phyloP scores from a whole-genome alignment of 2,888 invertebrate genomes.

The Rhingia campestris region DNA sequence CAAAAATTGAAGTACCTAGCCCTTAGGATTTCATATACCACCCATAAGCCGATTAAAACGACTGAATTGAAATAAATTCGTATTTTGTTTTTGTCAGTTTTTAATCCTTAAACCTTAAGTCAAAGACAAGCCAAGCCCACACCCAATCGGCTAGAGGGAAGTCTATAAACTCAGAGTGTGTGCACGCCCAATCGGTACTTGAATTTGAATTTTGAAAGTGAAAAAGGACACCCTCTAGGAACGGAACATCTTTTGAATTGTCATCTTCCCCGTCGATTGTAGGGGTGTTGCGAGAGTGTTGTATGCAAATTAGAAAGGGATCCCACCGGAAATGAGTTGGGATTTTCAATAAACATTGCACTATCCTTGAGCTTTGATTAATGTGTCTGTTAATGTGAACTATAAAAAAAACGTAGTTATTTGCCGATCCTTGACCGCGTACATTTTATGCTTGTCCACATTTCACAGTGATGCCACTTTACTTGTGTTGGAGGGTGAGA shows the following conservation, averaged over 20 bases:
- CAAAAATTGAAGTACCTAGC: slow-evolving; percentile 44
- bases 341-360: slow-evolving; percentile 57
- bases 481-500: slow-evolving; percentile 7
- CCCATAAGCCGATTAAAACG: slow-evolving; percentile 70
- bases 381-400: slow-evolving; percentile 49
- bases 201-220: slow-evolving; percentile 21
- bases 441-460: slow-evolving; percentile 60
- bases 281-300: slow-evolving; percentile 7
- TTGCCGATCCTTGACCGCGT: slow-evolving; percentile 68
- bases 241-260: slow-evolving; percentile 48
- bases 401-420: slow-evolving; percentile 26
- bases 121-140: slow-evolving; percentile 66
- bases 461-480: slow-evolving; percentile 50
- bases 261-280: slow-evolving; percentile 27
- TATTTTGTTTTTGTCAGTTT: slow-evolving; percentile 69
- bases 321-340: slow-evolving; percentile 62
- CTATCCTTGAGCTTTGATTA: slow-evolving; percentile 59
- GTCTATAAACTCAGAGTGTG: slow-evolving; percentile 11
- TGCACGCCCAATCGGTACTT: slow-evolving; percentile 44
- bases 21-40: slow-evolving; percentile 18
- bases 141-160: slow-evolving; percentile 1
- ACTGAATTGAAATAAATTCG: slow-evolving; percentile 74
- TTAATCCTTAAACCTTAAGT: slow-evolving; percentile 71
- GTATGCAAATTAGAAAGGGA: slow-evolving; percentile 61
- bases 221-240: slow-evolving; percentile 21